These are phyloP conservation scores for Galeopsomyia nigrocyanea DNA, from an alignment of 2,888 invertebrate genomes.

Conservation along the genomic window DNA sequence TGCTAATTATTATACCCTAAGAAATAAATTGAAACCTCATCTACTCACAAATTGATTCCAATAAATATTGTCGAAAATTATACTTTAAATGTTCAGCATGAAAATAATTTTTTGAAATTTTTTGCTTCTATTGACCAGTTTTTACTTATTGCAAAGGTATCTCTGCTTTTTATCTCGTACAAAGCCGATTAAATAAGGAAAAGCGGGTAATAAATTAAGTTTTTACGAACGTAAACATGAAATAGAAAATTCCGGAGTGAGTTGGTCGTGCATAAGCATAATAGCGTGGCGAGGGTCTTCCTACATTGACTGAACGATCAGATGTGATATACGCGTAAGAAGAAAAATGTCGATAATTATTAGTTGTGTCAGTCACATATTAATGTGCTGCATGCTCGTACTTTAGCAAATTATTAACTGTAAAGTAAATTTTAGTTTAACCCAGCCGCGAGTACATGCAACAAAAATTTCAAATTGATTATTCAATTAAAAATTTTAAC, in stretches of 20 bases:
- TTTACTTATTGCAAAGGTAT: too few species aligned
- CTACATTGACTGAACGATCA: conserved; percentile 69
- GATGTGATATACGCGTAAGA: conserved; percentile 69
- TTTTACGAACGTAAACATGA: conserved; percentile 32
- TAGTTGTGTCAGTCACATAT: conserved; percentile 24
- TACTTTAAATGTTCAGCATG: too few species aligned
- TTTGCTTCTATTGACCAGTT: too few species aligned
- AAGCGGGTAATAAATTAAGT: conserved; percentile 41
- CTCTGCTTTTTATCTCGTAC: too few species aligned
- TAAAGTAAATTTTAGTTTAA: conserved; percentile 50
- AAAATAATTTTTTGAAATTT: too few species aligned
- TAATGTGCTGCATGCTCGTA: conserved; percentile 51
- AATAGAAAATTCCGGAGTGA: conserved; percentile 43
- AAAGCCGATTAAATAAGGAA: conserved; percentile 36
- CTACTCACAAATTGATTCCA: too few species aligned
- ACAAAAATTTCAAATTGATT: conserved; percentile 26
- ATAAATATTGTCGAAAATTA: too few species aligned
- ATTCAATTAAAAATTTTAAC: too few species aligned
- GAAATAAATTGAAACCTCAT: too few species aligned
- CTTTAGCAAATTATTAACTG: conserved; percentile 48
- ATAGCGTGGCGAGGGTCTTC: conserved; percentile 67
- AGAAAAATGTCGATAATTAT: conserved; percentile 55
- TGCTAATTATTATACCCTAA: too few species aligned
- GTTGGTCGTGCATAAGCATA: conserved; percentile 55
- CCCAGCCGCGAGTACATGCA: conserved; percentile 21